Conservation (phyloP, 2,888 invertebrate species). For the Lymantria dispar region DNA sequence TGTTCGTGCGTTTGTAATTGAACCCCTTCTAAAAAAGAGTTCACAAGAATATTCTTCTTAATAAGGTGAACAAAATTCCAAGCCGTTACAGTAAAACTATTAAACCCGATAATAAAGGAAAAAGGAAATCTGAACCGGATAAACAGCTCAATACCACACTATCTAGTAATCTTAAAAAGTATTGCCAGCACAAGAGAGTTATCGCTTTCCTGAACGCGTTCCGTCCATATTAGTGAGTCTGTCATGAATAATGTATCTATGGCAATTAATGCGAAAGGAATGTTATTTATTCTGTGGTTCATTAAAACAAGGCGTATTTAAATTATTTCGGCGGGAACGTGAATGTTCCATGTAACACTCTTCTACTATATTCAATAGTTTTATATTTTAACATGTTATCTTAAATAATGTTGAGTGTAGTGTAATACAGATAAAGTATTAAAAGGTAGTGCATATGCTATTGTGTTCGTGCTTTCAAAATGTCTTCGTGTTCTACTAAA, state of each 20-base stretch:
- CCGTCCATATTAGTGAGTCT: slow-evolving; percentile 9
- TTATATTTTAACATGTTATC: too few species aligned
- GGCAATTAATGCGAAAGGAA: slow-evolving; percentile 20
- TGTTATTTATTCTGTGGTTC: background rate
- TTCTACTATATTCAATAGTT: too few species aligned
- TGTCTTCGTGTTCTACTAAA: too few species aligned
- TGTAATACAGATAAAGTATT: too few species aligned
- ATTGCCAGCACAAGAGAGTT: slow-evolving; percentile 12
- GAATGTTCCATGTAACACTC: too few species aligned
- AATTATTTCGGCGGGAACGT: too few species aligned
- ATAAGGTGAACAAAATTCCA: background rate
- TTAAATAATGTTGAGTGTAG: too few species aligned
- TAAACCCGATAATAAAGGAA: slow-evolving; percentile 19
- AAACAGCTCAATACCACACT: slow-evolving; percentile 10
- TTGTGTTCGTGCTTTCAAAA: too few species aligned
- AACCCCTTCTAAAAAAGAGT: too few species aligned
- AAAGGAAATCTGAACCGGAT: slow-evolving; percentile 22
- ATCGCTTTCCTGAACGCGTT: slow-evolving; percentile 24
- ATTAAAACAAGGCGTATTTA: background rate
- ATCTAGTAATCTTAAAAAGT: slow-evolving; percentile 20
- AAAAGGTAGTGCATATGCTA: too few species aligned
- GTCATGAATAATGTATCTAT: slow-evolving; percentile 30
- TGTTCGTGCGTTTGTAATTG: too few species aligned
- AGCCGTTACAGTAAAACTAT: slow-evolving; percentile 5
- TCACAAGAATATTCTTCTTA: too few species aligned